Conservation (phyloP, 2,888 invertebrate genomes). For the Nymphalis c-album region DNA sequence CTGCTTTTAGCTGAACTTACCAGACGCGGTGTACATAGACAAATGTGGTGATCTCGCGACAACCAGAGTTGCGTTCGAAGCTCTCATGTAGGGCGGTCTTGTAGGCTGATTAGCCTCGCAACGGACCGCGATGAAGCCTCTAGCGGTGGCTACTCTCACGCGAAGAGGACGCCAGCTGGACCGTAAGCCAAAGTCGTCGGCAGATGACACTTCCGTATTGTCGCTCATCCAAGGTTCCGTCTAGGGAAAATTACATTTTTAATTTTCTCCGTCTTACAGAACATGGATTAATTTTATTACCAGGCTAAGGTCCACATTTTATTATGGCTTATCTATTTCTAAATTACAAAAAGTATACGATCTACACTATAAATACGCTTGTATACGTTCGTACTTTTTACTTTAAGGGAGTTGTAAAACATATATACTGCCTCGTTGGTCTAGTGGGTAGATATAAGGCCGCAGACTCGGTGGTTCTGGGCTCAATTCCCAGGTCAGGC, state of each 20-base stretch:
- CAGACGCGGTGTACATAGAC: conserved; percentile 72
- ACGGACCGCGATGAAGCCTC: conserved; percentile 54
- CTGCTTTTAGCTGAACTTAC: conserved; percentile 42
- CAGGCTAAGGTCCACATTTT: too few species aligned
- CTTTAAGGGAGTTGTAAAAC: too few species aligned
- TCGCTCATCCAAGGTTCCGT: conserved; percentile 66
- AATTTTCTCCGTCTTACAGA: neutral
- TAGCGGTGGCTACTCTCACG: conserved; percentile 55
- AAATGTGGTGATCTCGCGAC: conserved; percentile 70
- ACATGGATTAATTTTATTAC: neutral
- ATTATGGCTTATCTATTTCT: too few species aligned
- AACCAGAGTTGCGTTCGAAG: conserved; percentile 56
- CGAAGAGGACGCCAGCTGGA: conserved; percentile 67
- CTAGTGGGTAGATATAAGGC: too few species aligned
- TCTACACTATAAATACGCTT: too few species aligned
- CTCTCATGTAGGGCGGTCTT: conserved; percentile 57
- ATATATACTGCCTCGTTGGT: too few species aligned
- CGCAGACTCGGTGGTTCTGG: too few species aligned
- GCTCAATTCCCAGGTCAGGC: too few species aligned
- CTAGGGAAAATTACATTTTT: conserved; percentile 43
- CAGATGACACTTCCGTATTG: conserved; percentile 61
- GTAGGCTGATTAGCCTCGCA: conserved; percentile 73
- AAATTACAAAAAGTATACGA: too few species aligned
- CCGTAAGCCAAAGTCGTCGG: conserved; percentile 62
- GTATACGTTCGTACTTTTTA: too few species aligned